These are phyloP conservation scores for Cryptotis parvus DNA, from an alignment of 2,113 vertebrate genomes.

Conservation along the genomic window DNA sequence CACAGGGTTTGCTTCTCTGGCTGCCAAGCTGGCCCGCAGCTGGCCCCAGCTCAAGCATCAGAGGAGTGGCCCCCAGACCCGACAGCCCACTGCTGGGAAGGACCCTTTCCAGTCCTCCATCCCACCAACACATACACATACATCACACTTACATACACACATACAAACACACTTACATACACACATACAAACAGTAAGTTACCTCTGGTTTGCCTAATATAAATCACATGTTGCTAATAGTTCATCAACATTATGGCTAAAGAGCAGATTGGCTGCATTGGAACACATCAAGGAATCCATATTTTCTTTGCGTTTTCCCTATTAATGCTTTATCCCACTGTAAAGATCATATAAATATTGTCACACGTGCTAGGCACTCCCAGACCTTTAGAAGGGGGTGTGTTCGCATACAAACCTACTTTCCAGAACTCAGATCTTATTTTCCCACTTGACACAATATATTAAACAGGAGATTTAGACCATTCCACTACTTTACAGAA, in stretches of 20 bases:
- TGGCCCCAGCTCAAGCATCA: too few species aligned
- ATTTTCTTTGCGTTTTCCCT: conserved; percentile 37
- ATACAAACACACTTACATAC: too few species aligned
- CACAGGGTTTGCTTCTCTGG: neutral
- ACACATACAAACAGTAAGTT: too few species aligned
- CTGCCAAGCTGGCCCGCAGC: neutral
- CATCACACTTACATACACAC: too few species aligned
- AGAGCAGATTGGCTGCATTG: neutral
- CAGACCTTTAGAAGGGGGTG: neutral
- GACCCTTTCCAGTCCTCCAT: too few species aligned
- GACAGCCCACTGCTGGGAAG: too few species aligned
- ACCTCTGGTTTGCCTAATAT: neutral
- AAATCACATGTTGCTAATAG: conserved; percentile 32
- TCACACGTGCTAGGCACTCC: neutral
- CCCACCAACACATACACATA: too few species aligned
- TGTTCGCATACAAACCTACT: neutral
- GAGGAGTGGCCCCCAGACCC: too few species aligned
- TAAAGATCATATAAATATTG: neutral
- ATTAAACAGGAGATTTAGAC: neutral
- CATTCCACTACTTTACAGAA: neutral
- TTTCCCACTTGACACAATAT: conserved; percentile 47
- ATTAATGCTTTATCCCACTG: conserved; percentile 3
- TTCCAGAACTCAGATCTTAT: conserved; percentile 9
- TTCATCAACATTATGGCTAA: neutral
- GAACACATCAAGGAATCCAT: conserved; percentile 37